Conservation (phyloP, 2,797 vertebrate species). For the Gouania willdenowi region DNA sequence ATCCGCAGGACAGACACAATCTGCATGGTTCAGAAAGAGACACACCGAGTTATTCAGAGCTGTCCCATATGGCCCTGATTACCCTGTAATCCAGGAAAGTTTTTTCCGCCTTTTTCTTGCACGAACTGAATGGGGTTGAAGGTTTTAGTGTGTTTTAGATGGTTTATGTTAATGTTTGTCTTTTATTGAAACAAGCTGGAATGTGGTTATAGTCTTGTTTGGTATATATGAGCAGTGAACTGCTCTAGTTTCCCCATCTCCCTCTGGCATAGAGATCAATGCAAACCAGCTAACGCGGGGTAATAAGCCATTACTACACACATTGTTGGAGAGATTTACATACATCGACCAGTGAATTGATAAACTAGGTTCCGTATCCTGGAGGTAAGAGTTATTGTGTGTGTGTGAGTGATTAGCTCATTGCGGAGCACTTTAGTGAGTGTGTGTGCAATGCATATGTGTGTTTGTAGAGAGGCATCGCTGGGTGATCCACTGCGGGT, state of each 20-base stretch:
- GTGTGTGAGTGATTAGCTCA: constrained; percentile 56
- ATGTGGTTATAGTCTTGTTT: constrained; percentile 71
- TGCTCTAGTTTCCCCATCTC: constrained; percentile 51
- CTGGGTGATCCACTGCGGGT: constrained; percentile 37
- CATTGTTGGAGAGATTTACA: constrained; percentile 74
- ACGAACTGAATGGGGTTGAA: constrained; percentile 36
- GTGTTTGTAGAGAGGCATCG: constrained; percentile 14
- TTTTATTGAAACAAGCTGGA: constrained; percentile 76
- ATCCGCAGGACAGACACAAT: constrained; percentile 22
- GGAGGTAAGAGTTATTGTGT: constrained; percentile 62
- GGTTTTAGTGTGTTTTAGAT: constrained; percentile 61
- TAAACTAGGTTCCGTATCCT: constrained; percentile 58
- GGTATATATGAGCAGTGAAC: constrained; percentile 50
- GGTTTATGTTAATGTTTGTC: constrained; percentile 73
- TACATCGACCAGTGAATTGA: constrained; percentile 65
- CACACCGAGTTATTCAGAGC: constrained; percentile 26
- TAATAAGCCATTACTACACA: constrained; percentile 77
- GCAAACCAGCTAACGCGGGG: constrained; percentile 74
- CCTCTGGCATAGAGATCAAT: constrained; percentile 75
- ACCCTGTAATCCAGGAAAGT: constrained; percentile 50
- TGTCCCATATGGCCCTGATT: constrained; percentile 59
- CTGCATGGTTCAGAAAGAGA: constrained; percentile 25
- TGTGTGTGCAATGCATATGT: no score
- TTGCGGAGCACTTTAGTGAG: constrained; percentile 4
- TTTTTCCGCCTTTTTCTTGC: constrained; percentile 27